These are phyloP conservation scores for Nyctibius bracteatus DNA, from an alignment of 2,113 vertebrate genomes.

Conservation along the genomic window DNA sequence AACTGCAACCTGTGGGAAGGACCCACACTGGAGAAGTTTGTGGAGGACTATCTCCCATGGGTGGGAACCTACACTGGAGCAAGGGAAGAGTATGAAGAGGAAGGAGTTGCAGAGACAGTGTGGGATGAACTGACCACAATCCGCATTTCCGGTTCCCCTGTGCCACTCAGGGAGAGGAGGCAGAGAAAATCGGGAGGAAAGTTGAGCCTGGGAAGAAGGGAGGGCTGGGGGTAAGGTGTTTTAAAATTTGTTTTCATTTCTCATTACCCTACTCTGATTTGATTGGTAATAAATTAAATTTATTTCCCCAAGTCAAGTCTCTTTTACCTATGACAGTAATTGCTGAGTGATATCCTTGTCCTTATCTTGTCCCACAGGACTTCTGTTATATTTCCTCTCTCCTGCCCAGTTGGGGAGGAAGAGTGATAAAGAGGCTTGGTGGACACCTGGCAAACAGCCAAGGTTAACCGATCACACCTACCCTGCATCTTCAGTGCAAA, in stretches of 20 bases:
- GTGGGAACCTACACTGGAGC: too few species aligned
- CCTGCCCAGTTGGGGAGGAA: neutral
- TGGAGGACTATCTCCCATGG: too few species aligned
- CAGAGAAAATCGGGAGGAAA: neutral
- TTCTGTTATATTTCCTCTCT: too few species aligned
- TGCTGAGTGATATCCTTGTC: neutral
- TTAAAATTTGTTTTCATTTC: neutral
- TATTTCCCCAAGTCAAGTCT: neutral
- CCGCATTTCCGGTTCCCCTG: too few species aligned
- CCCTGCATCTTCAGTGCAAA: neutral
- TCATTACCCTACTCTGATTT: neutral
- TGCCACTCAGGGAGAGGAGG: neutral
- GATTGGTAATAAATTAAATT: neutral
- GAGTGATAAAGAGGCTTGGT: neutral
- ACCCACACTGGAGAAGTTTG: too few species aligned
- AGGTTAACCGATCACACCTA: neutral
- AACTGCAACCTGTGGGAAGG: too few species aligned
- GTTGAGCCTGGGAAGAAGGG: neutral
- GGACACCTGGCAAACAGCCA: neutral
- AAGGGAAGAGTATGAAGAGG: too few species aligned
- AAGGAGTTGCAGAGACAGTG: neutral
- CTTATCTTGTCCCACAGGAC: fast-evolving
- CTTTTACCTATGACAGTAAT: neutral
- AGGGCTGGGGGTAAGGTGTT: neutral
- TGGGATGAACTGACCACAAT: too few species aligned